phyloP scores from a whole-genome alignment of 2,888 invertebrate species.

The Hypena proboscidalis region DNA sequence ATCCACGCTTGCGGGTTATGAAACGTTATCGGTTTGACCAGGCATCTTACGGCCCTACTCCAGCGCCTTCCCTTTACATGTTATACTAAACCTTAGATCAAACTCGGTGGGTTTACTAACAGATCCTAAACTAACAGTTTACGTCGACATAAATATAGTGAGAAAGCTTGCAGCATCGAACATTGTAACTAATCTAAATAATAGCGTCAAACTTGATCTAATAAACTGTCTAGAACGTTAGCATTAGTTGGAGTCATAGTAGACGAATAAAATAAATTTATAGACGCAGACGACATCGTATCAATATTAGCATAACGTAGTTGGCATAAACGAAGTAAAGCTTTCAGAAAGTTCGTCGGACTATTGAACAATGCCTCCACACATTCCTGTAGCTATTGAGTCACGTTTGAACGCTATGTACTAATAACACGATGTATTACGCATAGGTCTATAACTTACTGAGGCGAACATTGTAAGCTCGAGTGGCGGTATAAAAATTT shows the following conservation, averaged over 20 bases:
- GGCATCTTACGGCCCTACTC: slow-evolving; percentile 46
- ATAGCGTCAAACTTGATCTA: slow-evolving; percentile 55
- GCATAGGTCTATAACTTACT: slow-evolving; percentile 25
- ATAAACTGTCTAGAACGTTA: slow-evolving; percentile 66
- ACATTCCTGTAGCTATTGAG: slow-evolving; percentile 59
- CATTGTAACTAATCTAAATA: slow-evolving; percentile 28
- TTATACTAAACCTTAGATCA: slow-evolving; percentile 53
- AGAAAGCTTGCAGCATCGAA: slow-evolving; percentile 30
- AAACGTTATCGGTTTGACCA: slow-evolving; percentile 68
- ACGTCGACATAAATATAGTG: slow-evolving; percentile 29
- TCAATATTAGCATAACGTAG: slow-evolving; percentile 74
- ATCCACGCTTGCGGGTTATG: slow-evolving; percentile 68
- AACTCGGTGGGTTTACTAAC: slow-evolving; percentile 43
- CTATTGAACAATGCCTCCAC: slow-evolving; percentile 68
- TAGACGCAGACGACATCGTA: slow-evolving; percentile 63
- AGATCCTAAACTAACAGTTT: slow-evolving; percentile 61
- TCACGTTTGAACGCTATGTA: slow-evolving; percentile 56
- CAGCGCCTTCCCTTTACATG: slow-evolving; percentile 18
- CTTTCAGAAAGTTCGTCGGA: slow-evolving; percentile 70
- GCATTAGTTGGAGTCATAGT: slow-evolving; percentile 57
- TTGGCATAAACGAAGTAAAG: slow-evolving; percentile 56
- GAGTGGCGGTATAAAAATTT: slow-evolving; percentile 28
- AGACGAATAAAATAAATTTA: slow-evolving; percentile 73
- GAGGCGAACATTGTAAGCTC: slow-evolving; percentile 31
- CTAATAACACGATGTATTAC: slow-evolving; percentile 46